A percentile compares a stretch with the other conserved stretches of the same genome.
Conservation (phyloP, 2,113 vertebrate genomes). For the Coreoperca whiteheadi region DNA sequence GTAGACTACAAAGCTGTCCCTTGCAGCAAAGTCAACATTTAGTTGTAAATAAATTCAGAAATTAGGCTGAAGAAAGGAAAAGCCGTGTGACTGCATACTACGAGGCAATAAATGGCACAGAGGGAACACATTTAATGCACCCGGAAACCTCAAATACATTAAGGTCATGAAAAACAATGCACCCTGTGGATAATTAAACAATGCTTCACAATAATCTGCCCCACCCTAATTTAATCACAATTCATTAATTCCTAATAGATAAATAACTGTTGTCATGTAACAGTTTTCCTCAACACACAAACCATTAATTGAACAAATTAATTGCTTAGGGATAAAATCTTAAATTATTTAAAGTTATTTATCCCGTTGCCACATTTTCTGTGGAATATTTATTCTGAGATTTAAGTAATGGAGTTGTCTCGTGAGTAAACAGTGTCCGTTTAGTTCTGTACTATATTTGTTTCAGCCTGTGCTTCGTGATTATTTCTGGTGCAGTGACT, state of each 20-base stretch:
- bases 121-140: background rate
- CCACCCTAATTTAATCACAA: background rate
- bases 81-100: background rate
- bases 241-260: background rate
- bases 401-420: background rate
- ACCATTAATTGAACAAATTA: background rate
- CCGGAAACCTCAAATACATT: background rate
- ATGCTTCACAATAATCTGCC: background rate
- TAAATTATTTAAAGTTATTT: background rate
- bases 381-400: background rate
- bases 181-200: slow-evolving; percentile 6
- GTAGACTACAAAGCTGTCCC: background rate
- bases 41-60: slow-evolving; percentile 7
- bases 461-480: background rate
- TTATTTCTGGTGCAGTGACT: background rate
- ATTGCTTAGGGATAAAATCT: background rate
- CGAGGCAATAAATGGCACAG: background rate
- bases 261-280: background rate
- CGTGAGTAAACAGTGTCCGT: background rate
- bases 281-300: background rate
- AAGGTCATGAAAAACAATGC: background rate
- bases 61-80: background rate
- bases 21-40: background rate
- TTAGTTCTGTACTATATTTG: background rate
- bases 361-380: background rate